phyloP scores from a whole-genome alignment of 1,140 invertebrate genomes.

The Archivesica marissinica region DNA sequence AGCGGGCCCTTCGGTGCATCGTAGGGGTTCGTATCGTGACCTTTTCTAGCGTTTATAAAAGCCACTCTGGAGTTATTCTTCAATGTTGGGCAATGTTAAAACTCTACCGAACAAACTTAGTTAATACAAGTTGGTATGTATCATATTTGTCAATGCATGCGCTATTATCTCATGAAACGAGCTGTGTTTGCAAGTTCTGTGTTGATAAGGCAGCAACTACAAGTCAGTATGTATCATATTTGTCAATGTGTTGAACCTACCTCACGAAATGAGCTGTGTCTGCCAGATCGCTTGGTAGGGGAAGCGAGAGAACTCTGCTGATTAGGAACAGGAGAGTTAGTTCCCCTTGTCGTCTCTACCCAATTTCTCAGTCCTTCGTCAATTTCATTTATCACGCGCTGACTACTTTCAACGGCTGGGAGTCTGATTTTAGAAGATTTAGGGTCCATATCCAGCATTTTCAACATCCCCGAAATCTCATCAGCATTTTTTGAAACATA shows the following conservation, averaged over 20 bases:
- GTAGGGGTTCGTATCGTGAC: too few species aligned
- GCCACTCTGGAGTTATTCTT: too few species aligned
- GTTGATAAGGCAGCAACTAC: not conserved
- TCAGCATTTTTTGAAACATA: not conserved
- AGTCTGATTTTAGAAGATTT: not conserved
- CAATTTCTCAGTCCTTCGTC: slow-evolving; percentile 49
- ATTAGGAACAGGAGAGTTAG: not conserved
- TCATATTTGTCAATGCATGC: not conserved
- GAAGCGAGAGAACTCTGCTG: not conserved
- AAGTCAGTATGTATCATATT: not conserved
- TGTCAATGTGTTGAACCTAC: not conserved
- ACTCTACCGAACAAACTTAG: not conserved
- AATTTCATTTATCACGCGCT: slow-evolving; percentile 55
- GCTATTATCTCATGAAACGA: not conserved
- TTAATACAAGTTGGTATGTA: not conserved
- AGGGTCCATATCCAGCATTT: slow-evolving; percentile 26
- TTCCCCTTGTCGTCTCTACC: slow-evolving; percentile 33
- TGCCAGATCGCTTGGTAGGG: not conserved
- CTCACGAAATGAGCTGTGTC: slow-evolving; percentile 10
- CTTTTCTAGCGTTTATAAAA: too few species aligned
- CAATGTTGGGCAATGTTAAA: too few species aligned
- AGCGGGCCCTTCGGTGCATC: too few species aligned
- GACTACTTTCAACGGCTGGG: slow-evolving; percentile 41
- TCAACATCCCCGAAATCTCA: slow-evolving; percentile 25
- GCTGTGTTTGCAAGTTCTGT: not conserved